Evolutionary conservation across 2,113 vertebrate species (phyloP).

Genomic region (Ciconia stormi): DNA sequence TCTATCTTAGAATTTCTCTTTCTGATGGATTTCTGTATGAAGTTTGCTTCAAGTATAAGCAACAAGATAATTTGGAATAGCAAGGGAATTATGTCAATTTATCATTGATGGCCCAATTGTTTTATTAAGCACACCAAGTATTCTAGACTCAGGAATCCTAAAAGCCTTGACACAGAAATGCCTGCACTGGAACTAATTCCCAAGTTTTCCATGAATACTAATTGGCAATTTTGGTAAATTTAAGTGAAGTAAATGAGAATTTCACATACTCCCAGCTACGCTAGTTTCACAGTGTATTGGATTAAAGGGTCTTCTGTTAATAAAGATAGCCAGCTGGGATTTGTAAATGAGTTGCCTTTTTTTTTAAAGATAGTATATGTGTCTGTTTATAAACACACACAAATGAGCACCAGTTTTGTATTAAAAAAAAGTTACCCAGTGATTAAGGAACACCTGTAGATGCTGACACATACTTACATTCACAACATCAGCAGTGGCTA

Average conservation of each 20-base stretch:
- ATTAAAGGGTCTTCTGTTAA: background rate
- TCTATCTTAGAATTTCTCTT: background rate
- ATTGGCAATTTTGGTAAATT: background rate
- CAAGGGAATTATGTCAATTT: background rate
- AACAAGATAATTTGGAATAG: background rate
- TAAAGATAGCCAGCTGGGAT: background rate
- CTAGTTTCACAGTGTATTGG: background rate
- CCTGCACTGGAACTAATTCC: background rate
- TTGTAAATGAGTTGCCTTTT: background rate
- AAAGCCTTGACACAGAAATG: background rate
- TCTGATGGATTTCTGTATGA: background rate
- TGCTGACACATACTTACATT: conserved; percentile 80
- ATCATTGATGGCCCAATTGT: background rate
- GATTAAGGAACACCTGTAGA: background rate
- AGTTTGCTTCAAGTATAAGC: background rate
- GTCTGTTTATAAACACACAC: background rate
- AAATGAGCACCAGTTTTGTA: background rate
- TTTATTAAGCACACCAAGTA: background rate
- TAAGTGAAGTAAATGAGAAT: background rate
- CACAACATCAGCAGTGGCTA: conserved; percentile 82
- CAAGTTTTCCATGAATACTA: background rate
- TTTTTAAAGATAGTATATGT: background rate
- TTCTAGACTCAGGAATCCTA: background rate
- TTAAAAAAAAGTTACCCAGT: background rate
- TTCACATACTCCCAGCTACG: background rate